These are phyloP conservation scores for Solenopsis fugax DNA, from an alignment of 1,140 invertebrate genomes.

Conservation along the genomic window DNA sequence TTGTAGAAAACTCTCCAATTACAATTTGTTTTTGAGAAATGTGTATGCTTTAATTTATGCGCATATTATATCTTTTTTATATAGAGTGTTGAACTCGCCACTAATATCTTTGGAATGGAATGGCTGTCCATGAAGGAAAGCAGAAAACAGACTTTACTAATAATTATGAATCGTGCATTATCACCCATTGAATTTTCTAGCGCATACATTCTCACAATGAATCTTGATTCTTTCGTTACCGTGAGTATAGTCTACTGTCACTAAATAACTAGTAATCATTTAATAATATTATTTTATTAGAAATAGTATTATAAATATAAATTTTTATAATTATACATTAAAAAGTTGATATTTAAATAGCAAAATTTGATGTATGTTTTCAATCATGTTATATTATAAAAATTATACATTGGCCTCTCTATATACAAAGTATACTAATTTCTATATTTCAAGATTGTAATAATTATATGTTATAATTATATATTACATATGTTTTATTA, in stretches of 20 bases:
- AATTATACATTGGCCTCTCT: too few species aligned
- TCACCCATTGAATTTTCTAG: conserved; percentile 65
- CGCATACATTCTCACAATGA: conserved; percentile 43
- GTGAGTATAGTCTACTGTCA: conserved; percentile 28
- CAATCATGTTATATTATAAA: background rate
- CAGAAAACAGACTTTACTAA: conserved; percentile 39
- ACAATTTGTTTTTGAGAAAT: background rate
- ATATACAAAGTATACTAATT: too few species aligned
- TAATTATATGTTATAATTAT: background rate
- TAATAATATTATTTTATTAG: background rate
- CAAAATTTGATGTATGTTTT: background rate
- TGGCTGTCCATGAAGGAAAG: conserved; percentile 26
- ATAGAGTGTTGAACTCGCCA: conserved; percentile 48
- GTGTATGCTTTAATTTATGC: background rate
- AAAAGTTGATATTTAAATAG: background rate
- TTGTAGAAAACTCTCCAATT: background rate
- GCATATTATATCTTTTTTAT: background rate
- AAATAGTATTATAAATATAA: background rate
- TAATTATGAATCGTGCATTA: conserved; percentile 52
- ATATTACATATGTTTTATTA: background rate
- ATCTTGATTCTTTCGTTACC: conserved; percentile 62
- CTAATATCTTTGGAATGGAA: conserved; percentile 48
- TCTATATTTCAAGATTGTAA: too few species aligned
- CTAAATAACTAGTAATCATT: background rate
- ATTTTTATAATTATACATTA: background rate